Percentiles rank a stretch among this genome's conserved stretches.
Conservation (phyloP, 2,888 invertebrate genomes). For the Eumerus sabulonum region DNA sequence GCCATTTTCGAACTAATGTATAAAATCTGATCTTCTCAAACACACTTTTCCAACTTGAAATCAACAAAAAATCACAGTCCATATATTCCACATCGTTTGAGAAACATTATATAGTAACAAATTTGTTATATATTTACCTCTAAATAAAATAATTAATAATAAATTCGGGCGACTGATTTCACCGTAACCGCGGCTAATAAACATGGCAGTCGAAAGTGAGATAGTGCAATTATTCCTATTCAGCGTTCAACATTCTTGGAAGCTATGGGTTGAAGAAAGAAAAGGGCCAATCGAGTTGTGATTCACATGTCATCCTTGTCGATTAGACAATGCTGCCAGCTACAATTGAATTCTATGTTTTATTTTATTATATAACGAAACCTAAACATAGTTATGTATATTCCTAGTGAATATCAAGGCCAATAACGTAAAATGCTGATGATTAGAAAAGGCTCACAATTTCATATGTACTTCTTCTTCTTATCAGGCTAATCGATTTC, state of each 20-base stretch:
- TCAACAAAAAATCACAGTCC: slow-evolving; percentile 26
- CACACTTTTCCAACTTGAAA: slow-evolving; percentile 1
- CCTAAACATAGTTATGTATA: too few relatives aligned
- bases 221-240: slow-evolving; percentile 34
- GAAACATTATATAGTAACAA: slow-evolving; percentile 39
- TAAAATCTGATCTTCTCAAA: slow-evolving; percentile 23
- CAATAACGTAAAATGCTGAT: too few relatives aligned
- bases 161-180: slow-evolving; percentile 71
- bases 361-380: too few relatives aligned
- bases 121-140: slow-evolving; percentile 71
- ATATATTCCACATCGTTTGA: background rate
- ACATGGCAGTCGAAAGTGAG: slow-evolving; percentile 72
- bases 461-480: too few relatives aligned
- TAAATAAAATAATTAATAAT: slow-evolving; percentile 71
- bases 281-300: background rate
- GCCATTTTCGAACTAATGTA: slow-evolving; percentile 53
- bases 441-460: too few relatives aligned
- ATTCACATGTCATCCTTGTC: too few relatives aligned
- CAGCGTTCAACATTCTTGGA: too few relatives aligned
- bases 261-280: too few relatives aligned
- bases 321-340: too few relatives aligned
- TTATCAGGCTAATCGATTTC: too few relatives aligned
- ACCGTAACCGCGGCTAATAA: slow-evolving; percentile 72
- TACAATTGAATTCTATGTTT: too few relatives aligned
- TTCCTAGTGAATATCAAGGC: too few relatives aligned